Evolutionary conservation across 2,113 vertebrate species (phyloP).

Genomic region (Oriolus oriolus): DNA sequence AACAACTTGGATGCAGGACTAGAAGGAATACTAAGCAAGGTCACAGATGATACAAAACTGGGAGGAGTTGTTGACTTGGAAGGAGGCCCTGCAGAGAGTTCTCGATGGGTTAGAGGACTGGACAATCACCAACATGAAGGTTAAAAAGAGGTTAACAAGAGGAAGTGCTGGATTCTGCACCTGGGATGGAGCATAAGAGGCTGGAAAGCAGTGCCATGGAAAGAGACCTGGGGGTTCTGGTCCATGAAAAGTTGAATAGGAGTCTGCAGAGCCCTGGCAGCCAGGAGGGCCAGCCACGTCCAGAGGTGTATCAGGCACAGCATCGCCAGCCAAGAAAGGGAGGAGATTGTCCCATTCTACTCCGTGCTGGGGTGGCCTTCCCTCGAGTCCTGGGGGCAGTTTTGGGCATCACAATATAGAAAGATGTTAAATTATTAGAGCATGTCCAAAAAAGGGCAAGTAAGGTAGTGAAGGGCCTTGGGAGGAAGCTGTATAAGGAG

Average conservation of each 20-base stretch:
- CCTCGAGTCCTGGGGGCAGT: fast-evolving
- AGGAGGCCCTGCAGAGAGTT: not conserved
- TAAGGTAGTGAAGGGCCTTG: not conserved
- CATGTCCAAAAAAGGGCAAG: fast-evolving
- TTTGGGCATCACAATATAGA: not conserved
- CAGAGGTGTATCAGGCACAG: not conserved
- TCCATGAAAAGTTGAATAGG: fast-evolving
- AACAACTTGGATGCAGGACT: not conserved
- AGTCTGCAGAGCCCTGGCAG: not conserved
- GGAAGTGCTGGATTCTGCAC: not conserved
- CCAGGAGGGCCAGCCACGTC: fast-evolving
- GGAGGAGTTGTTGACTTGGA: not conserved
- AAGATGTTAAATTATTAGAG: not conserved
- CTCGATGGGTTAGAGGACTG: not conserved
- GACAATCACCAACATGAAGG: not conserved
- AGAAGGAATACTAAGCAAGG: not conserved
- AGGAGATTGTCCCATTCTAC: fast-evolving
- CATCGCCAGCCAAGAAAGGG: fast-evolving
- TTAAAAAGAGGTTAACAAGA: not conserved
- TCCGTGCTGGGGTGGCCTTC: fast-evolving
- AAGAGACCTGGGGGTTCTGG: not conserved
- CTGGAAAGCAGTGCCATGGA: not conserved
- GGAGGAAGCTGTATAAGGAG: not conserved
- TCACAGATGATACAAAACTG: not conserved
- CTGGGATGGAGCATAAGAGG: not conserved